phyloP scores from a whole-genome alignment of 2,113 vertebrate species.

The Opisthocomus hoazin region DNA sequence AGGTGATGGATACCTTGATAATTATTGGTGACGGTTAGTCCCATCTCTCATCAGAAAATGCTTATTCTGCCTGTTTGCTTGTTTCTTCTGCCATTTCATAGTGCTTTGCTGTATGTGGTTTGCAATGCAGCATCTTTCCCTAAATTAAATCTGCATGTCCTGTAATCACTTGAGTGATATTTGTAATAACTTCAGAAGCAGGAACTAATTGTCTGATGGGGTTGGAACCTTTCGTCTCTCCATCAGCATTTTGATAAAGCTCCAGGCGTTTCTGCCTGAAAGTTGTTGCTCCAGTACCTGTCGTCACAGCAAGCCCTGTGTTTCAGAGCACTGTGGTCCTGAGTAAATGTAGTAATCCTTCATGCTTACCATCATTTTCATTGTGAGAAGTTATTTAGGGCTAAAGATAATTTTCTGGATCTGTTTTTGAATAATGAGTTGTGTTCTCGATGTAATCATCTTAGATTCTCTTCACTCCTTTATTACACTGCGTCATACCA shows the following conservation, averaged over 20 bases:
- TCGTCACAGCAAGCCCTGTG: not conserved
- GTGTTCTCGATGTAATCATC: not conserved
- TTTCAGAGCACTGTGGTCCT: not conserved
- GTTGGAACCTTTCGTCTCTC: not conserved
- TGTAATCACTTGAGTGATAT: not conserved
- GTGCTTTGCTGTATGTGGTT: not conserved
- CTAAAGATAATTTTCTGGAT: not conserved
- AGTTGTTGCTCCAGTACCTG: not conserved
- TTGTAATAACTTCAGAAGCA: not conserved
- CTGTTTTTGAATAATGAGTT: not conserved
- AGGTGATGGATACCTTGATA: not conserved
- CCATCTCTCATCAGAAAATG: not conserved
- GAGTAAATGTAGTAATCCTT: not conserved
- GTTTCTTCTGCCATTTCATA: not conserved
- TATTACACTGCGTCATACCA: not conserved
- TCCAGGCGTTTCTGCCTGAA: not conserved
- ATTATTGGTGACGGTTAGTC: not conserved
- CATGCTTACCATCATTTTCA: not conserved
- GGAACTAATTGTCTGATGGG: not conserved
- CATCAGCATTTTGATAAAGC: fast-evolving
- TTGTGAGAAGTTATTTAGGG: not conserved
- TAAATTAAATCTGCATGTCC: not conserved
- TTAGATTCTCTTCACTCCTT: not conserved
- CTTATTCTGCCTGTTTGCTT: not conserved
- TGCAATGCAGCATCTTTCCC: not conserved